Evolutionary conservation across 2,888 invertebrate species (phyloP).

Genomic region (Conomelus anceps): DNA sequence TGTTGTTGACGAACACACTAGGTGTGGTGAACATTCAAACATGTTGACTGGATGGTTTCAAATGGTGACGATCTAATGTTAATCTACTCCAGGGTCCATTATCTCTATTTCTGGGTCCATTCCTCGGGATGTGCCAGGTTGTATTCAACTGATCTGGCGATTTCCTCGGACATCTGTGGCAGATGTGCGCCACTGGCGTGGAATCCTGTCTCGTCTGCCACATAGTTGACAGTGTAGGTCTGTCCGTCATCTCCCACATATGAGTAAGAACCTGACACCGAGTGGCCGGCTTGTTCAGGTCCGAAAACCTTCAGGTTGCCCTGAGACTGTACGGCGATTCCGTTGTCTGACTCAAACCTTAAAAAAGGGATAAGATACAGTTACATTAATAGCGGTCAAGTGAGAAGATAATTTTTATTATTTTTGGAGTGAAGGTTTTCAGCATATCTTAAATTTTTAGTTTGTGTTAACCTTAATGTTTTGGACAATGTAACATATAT

Average conservation of each 20-base stretch:
- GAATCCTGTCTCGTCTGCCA: slow-evolving; percentile 57
- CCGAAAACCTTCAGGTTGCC: slow-evolving; percentile 39
- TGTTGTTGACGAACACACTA: neutral
- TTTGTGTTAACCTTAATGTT: no score
- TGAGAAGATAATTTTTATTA: no score
- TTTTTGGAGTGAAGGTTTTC: no score
- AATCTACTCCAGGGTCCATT: neutral
- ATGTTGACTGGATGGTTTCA: neutral
- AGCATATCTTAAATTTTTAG: no score
- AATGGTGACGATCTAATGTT: neutral
- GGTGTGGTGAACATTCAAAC: neutral
- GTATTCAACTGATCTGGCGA: slow-evolving; percentile 24
- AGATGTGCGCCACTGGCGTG: slow-evolving; percentile 58
- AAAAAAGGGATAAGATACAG: neutral
- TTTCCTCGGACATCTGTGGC: slow-evolving; percentile 39
- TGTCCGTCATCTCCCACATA: slow-evolving; percentile 36
- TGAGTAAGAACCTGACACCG: slow-evolving; percentile 36
- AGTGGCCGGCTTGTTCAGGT: slow-evolving; percentile 33
- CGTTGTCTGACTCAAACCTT: slow-evolving; percentile 38
- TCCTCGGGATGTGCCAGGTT: neutral
- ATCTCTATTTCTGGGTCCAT: neutral
- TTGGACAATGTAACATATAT: no score
- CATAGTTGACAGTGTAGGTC: slow-evolving; percentile 46
- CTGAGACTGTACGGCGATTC: slow-evolving; percentile 48
- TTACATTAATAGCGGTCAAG: no score